Evolutionary conservation across 2,113 vertebrate species (phyloP), one percentile per base, ranked within the genome.

Genomic region (Elgaria multicarinata): DNA sequence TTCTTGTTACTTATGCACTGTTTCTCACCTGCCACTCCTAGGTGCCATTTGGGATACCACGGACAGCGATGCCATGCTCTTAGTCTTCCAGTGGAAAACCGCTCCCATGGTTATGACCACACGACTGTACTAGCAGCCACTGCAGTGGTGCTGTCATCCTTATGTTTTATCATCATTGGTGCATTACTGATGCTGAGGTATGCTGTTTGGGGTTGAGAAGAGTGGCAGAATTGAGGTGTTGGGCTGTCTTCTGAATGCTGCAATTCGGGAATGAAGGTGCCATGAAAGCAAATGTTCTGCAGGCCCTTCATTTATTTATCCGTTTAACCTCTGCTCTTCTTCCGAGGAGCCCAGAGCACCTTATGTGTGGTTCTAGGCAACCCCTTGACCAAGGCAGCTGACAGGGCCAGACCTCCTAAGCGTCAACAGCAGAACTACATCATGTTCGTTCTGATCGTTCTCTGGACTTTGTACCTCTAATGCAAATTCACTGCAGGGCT

Each of bases 161-260:
- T 99, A 39, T 99, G 99, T 94, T 98, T 99, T 5, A 85, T 97
- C 87, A 98, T 99, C 97, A 99, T 99, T 0, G 98, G 97, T 85
- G 98, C 98, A 39, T 96, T 99, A 83, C 95, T 99, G 94, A 97
- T 98, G 95, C 97, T 99, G 90, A 98, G 99, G 99, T 99, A 90
- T 93, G 96, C 94, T 42, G 20, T 46, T 50, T 39, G 33, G 33
- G 22, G 22, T 72, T 64, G 66, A 62, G 28, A n/a, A 67, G 69
- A 28, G 7, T 24, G 10, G 26, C 50, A 20, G 69, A 62, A 42
- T 33, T 55, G n/a, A 42, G 53, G 4, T 24, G 33, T 16, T 10
- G 31, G 42, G 3, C 33, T 74, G 16, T 8, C 53, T 74, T 72
- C 31, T 36, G 12, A 6, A 14, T 64, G 31, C 53, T 26, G 5